Evolutionary conservation across 2,888 invertebrate species (phyloP).

Genomic region (Nephrotoma guestfalica): DNA sequence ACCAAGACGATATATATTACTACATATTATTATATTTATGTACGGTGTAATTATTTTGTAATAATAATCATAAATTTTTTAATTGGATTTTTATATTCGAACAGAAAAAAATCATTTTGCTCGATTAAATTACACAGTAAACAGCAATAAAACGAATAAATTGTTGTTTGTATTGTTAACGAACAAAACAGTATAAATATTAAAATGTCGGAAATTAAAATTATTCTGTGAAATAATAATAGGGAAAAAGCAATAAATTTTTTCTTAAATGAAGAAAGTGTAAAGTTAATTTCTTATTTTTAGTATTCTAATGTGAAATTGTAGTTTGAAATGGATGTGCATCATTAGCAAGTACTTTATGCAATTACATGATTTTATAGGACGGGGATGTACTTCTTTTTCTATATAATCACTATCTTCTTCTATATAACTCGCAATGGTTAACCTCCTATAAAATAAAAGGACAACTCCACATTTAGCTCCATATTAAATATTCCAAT

Average conservation of each 20-base stretch:
- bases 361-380: no score
- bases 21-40: background rate
- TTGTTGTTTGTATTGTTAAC: background rate
- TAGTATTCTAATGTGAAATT: no score
- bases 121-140: background rate
- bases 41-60: background rate
- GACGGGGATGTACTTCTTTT: no score
- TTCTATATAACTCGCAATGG: no score
- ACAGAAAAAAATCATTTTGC: background rate
- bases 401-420: no score
- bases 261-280: background rate
- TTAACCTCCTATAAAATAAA: no score
- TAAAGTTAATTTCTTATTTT: background rate
- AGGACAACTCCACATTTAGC: no score
- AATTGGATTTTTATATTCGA: background rate
- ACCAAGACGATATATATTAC: no score
- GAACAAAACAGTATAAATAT: no score
- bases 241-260: background rate
- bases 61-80: background rate
- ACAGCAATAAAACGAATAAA: background rate
- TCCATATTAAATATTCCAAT: no score
- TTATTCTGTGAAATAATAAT: background rate
- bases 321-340: no score
- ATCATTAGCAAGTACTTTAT: no score
- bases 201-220: background rate